These are phyloP conservation scores for Idaea aversata DNA, from an alignment of 2,888 invertebrate genomes.

Conservation along the genomic window DNA sequence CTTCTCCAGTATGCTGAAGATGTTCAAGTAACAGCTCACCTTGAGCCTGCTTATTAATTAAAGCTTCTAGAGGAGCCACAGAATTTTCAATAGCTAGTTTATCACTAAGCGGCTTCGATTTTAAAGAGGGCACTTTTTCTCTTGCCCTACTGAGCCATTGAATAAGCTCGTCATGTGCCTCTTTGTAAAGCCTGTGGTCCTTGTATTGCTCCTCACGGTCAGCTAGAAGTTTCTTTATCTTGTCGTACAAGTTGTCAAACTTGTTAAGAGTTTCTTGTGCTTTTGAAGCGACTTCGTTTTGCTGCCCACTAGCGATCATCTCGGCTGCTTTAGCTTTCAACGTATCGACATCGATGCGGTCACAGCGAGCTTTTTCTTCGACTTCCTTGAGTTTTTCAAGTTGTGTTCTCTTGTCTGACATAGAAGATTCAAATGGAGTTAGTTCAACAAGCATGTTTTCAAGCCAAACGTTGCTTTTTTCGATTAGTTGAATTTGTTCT, in stretches of 20 bases:
- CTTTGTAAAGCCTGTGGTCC: constrained; percentile 93
- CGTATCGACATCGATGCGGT: constrained; percentile 93
- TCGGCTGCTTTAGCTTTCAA: constrained; percentile 91
- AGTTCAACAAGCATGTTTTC: constrained; percentile 87
- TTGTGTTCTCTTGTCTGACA: constrained; percentile 92
- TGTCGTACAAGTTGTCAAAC: constrained; percentile 89
- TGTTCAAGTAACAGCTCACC: constrained; percentile 93
- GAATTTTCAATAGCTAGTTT: constrained; percentile 94
- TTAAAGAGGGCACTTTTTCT: constrained; percentile 93
- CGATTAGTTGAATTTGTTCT: constrained; percentile 92
- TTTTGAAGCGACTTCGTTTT: constrained; percentile 89
- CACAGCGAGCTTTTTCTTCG: constrained; percentile 93
- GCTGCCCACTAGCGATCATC: constrained; percentile 92
- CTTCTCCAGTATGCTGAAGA: constrained; percentile 92
- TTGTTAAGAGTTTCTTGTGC: constrained; percentile 92
- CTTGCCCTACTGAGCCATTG: constrained; percentile 93
- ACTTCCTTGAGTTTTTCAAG: constrained; percentile 91
- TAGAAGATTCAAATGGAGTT: constrained; percentile 87
- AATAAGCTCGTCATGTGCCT: constrained; percentile 93
- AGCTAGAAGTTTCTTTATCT: constrained; percentile 86
- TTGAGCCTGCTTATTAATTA: constrained; percentile 94
- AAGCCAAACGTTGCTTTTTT: constrained; percentile 89
- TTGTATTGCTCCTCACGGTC: constrained; percentile 93
- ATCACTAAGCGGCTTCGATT: constrained; percentile 91
- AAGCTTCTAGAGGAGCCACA: constrained; percentile 90